These are phyloP conservation scores for Tenualosa thibaudeaui DNA, from an alignment of 2,797 vertebrate species.

Conservation along the genomic window DNA sequence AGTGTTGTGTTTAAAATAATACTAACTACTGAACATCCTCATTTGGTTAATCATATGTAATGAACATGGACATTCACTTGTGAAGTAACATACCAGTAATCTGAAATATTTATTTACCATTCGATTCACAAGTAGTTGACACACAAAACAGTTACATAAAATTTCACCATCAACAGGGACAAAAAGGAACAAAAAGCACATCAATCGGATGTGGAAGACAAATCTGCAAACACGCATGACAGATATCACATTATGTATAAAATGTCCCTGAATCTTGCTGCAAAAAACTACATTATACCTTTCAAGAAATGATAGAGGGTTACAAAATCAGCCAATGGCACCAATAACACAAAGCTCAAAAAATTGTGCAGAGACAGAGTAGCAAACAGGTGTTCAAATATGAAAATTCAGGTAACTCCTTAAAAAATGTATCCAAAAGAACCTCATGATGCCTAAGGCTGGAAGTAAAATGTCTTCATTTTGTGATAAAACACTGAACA, in stretches of 20 bases:
- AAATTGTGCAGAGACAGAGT: background rate
- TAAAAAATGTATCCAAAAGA: background rate
- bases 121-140: background rate
- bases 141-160: background rate
- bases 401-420: background rate
- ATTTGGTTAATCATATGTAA: background rate
- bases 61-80: background rate
- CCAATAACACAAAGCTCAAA: background rate
- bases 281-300: background rate
- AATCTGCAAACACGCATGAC: background rate
- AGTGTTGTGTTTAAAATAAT: background rate
- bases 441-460: background rate
- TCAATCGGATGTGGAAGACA: constrained; percentile 11
- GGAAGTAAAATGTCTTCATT: background rate
- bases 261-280: background rate
- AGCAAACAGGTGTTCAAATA: background rate
- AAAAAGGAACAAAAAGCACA: background rate
- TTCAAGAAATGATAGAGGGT: background rate
- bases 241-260: constrained; percentile 11
- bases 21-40: background rate
- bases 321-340: background rate
- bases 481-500: background rate
- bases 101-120: constrained; percentile 5
- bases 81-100: background rate
- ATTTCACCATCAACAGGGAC: background rate